These are phyloP conservation scores for Eidolon dupreanum DNA, from an alignment of 2,797 vertebrate genomes.

Conservation along the genomic window DNA sequence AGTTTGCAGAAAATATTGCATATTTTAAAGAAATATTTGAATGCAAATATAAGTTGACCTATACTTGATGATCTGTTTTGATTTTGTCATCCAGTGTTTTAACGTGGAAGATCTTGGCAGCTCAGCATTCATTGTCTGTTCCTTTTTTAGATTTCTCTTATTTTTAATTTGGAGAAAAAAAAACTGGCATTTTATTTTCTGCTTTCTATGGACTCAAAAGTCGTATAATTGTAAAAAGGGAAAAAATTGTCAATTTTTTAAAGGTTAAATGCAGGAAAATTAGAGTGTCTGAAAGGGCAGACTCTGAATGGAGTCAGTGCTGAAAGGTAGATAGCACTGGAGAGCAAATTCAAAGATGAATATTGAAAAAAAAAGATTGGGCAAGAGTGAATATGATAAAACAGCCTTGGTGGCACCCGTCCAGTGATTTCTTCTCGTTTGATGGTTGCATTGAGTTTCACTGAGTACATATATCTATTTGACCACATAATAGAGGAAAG, in stretches of 20 bases:
- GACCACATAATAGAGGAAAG: background rate
- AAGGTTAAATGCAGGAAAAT: conserved; percentile 74
- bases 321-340: background rate
- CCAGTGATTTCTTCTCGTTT: background rate
- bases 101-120: conserved; percentile 36
- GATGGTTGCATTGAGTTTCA: background rate
- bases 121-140: conserved; percentile 47
- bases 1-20: background rate
- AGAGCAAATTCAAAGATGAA: background rate
- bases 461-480: background rate
- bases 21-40: conserved; percentile 40
- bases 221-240: conserved; percentile 69
- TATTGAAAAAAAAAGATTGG: background rate
- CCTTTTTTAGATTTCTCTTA: conserved; percentile 50
- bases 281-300: conserved; percentile 57
- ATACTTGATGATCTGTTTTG: conserved; percentile 31
- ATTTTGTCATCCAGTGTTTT: conserved; percentile 20
- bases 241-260: conserved; percentile 75
- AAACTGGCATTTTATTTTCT: conserved; percentile 72
- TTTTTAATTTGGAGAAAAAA: conserved; percentile 66
- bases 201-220: conserved; percentile 59
- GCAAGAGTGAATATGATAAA: background rate
- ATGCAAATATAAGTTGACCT: conserved; percentile 59
- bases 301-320: background rate
- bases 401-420: background rate